These are phyloP conservation scores for Autographa gamma DNA, from an alignment of 2,888 invertebrate genomes.

Conservation along the genomic window DNA sequence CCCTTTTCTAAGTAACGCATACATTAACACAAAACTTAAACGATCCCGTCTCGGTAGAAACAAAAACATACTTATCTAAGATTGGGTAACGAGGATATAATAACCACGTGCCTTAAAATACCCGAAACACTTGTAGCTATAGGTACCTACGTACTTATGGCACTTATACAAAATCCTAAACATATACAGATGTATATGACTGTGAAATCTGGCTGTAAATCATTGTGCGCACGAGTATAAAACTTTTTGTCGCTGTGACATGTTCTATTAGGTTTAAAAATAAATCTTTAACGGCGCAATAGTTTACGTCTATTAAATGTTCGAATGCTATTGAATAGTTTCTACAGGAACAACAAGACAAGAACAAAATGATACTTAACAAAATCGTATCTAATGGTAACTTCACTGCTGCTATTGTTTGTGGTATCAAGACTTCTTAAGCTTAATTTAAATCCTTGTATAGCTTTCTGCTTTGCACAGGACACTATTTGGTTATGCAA, in stretches of 20 bases:
- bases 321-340: not conserved
- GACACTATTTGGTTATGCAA: no score
- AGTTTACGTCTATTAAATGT: slow-evolving; percentile 33
- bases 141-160: slow-evolving; percentile 50
- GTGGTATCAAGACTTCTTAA: no score
- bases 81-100: slow-evolving; percentile 57
- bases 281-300: slow-evolving; percentile 51
- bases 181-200: slow-evolving; percentile 64
- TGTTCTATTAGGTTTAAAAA: slow-evolving; percentile 53
- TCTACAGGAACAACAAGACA: no score
- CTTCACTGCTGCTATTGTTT: no score
- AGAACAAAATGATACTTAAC: no score
- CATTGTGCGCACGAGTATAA: slow-evolving; percentile 76
- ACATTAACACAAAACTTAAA: slow-evolving; percentile 16
- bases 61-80: slow-evolving; percentile 49
- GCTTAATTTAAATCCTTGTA: no score
- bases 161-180: slow-evolving; percentile 55
- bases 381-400: no score
- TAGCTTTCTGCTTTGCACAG: no score
- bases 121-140: slow-evolving; percentile 54
- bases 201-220: slow-evolving; percentile 83
- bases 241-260: slow-evolving; percentile 78
- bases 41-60: slow-evolving; percentile 25
- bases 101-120: slow-evolving; percentile 58
- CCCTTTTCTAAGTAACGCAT: not conserved